Evolutionary conservation across 2,113 vertebrate genomes (phyloP).

Genomic region (Xenotilapia flavipinnis): DNA sequence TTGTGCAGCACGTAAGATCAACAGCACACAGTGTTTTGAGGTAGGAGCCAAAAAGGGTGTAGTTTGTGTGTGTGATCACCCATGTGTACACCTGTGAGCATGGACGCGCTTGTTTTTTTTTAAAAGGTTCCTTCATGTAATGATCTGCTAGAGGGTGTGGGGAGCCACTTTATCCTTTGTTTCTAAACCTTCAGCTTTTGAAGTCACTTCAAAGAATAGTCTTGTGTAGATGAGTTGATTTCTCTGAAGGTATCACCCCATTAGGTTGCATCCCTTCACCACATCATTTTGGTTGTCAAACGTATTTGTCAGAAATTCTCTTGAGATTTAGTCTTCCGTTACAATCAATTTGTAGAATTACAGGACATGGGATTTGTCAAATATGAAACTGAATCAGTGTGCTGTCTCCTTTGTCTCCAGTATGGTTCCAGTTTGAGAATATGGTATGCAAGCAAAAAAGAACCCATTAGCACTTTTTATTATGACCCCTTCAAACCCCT

Average conservation of each 20-base stretch:
- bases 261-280: background rate
- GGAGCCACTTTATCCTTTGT: background rate
- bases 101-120: no score
- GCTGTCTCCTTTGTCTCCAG: background rate
- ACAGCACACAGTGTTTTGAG: no score
- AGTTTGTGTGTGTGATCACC: no score
- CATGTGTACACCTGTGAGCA: no score
- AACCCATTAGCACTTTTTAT: background rate
- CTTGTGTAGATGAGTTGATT: background rate
- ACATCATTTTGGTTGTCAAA: background rate
- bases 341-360: background rate
- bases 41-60: no score
- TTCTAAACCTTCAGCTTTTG: conserved; percentile 3
- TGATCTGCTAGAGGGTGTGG: no score
- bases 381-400: background rate
- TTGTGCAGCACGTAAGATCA: no score
- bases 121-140: no score
- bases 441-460: background rate
- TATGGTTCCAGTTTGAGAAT: background rate
- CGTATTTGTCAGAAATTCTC: background rate
- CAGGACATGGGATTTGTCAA: background rate
- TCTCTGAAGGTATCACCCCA: background rate
- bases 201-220: conserved; percentile 26
- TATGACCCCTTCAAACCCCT: background rate
- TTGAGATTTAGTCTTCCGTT: background rate